Evolutionary conservation across 2,113 vertebrate genomes (phyloP), one percentile per base, ranked within the genome.

Genomic region (Heterotis niloticus): DNA sequence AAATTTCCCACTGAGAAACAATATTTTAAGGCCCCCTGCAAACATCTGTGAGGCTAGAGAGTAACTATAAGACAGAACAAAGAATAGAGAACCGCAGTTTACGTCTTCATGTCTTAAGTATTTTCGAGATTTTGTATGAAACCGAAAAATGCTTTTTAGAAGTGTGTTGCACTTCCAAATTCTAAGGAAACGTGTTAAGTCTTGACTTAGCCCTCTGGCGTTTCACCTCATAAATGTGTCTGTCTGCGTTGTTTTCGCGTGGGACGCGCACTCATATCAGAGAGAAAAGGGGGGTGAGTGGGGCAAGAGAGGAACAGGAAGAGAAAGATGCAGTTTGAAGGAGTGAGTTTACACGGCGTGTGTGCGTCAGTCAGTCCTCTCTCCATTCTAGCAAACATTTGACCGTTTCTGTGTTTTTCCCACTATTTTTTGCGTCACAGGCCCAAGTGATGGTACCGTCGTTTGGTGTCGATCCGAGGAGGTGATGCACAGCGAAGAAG

Each of bases 221-320:
- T 16, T 74, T 74, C 26, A 74, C 52, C 51, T 59, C 54, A 59
- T 16, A 26, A 74, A 51, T 59, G 52, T 51, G 52, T 54, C 70
- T 71, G 28, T n/a, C n/a, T n/a, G n/a, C 28, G 60, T 52, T n/a
- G 66, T 75, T 66, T 14, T 26, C 57, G 54, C 69, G 26, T 59
- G 68, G 78, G 78, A 77, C 73, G 64, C 75, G 81, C 75, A 83
- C 71, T 86, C 86, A 78, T 79, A 79, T 86, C 85, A 69, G 56
- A 83, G 77, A 78, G 82, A 81, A 87, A 84, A 82, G 89, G 84
- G 88, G 71, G 71, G 24, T 14, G 5, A 12, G 87, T 89, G 88
- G 84, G 82, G 85, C 81, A 86, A 74, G 82, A 78, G 88, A 91
- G 89, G 88, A 92, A 92, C 87, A 89, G 84, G 84, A 87, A 88